Base-by-base conservation (phyloP, 2,888 invertebrate genomes). In the Scaptomyza tumidula region DNA sequence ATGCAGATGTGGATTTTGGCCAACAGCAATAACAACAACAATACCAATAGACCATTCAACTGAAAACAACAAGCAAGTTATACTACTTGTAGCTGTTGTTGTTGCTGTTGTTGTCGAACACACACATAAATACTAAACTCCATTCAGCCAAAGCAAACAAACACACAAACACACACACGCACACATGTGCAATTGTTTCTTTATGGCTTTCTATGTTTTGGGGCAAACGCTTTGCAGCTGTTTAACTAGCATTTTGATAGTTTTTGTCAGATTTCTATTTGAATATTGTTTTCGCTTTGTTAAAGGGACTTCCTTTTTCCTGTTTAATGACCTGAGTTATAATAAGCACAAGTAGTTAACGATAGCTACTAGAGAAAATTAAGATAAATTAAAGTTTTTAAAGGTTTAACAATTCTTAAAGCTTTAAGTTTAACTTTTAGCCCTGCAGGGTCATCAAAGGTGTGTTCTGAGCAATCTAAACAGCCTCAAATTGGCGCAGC, bases 1-100 rank as follows among this genome's bases (percentile, higher is more conserved):
- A 80, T 80, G 80, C 66, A 76, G 70, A 73, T 78, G 78, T 81
- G 66, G 63, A 74, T 70, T 78, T 78, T 81, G 54, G 63, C 59
- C 77, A 76, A 59, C 27, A 58, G 49, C 58, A 73, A 73, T 41
- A 74, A 66, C 71, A 71, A 65, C 64, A 71, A 61, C 71, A 67
- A 69, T 56, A 39, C 41, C 60, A n/a, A 33, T 44, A 50, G 64
- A 41, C 58, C 78, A 80, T 77, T 80, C 80, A 80, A 62, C 49
- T 61, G 80, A 82, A 66, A 79, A 75, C 63, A 79, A 78, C 78
- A 78, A 67, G 50, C 78, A 78, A 48, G 48, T 60, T 27, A 9
- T 46, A 10, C 39, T 43, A 14, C 39, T 27, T 27, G 3, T 19
- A 19, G 19, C 19, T 19, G 19, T 19, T 19, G 19, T 19, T 19